phyloP scores from a whole-genome alignment of 2,113 vertebrate species.

The Ctenodactylus gundi region DNA sequence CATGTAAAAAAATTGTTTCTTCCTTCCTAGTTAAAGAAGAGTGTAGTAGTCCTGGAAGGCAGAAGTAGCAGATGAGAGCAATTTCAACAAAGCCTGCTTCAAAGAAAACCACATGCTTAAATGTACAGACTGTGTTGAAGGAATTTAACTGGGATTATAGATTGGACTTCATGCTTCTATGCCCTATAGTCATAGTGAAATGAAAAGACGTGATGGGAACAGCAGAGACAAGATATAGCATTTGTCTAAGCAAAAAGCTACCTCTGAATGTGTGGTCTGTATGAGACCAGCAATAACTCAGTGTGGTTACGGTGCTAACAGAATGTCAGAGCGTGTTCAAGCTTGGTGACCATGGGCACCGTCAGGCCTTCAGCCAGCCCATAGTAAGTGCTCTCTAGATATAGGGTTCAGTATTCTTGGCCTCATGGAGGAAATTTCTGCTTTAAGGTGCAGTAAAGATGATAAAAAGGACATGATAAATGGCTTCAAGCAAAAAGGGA shows the following conservation, averaged over 20 bases:
- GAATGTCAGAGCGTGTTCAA: not conserved
- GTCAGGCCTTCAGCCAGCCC: not conserved
- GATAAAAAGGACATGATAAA: not conserved
- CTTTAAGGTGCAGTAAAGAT: not conserved
- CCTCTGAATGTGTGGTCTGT: not conserved
- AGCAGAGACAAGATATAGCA: not conserved
- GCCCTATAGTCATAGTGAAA: conserved; percentile 12
- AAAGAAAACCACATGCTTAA: conserved; percentile 13
- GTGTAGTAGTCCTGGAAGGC: not conserved
- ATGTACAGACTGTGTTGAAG: not conserved
- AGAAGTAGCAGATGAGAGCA: not conserved
- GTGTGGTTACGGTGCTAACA: not conserved
- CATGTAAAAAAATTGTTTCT: conserved; percentile 56
- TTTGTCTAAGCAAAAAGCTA: conserved; percentile 68
- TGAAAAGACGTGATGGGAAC: conserved; percentile 23
- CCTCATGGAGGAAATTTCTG: not conserved
- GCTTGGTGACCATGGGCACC: not conserved
- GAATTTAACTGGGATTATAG: conserved; percentile 28
- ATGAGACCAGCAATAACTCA: conserved; percentile 64
- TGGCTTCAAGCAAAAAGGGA: not conserved
- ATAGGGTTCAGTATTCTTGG: not conserved
- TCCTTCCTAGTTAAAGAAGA: conserved; percentile 44
- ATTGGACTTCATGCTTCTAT: conserved; percentile 38
- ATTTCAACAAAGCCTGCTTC: conserved; percentile 46
- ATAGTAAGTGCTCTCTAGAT: conserved; percentile 5